phyloP scores from a whole-genome alignment of 2,797 vertebrate genomes.

The Diplodus puntazzo region DNA sequence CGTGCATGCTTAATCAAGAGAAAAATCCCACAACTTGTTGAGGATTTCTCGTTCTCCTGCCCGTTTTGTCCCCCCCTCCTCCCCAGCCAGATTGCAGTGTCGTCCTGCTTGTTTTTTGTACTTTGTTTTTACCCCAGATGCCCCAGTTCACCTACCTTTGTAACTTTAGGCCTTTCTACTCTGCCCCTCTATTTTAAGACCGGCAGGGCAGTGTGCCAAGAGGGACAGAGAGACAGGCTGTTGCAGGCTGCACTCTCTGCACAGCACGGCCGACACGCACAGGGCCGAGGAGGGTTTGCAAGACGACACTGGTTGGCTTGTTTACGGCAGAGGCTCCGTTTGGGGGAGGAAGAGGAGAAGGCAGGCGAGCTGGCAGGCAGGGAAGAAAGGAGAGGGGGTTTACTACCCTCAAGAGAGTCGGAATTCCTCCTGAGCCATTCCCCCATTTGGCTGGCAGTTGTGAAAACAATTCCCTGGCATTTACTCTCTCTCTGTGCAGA shows the following conservation, averaged over 20 bases:
- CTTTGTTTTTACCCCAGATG: constrained; percentile 18
- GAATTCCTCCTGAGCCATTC: constrained; percentile 86
- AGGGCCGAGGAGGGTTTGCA: constrained; percentile 65
- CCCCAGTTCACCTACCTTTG: constrained; percentile 65
- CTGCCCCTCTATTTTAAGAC: constrained; percentile 80
- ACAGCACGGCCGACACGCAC: constrained; percentile 40
- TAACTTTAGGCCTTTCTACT: constrained; percentile 69
- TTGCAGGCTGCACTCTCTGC: constrained; percentile 57
- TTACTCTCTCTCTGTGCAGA: constrained; percentile 79
- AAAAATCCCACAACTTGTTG: constrained; percentile 69
- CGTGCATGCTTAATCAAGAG: constrained; percentile 61
- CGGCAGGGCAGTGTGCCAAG: constrained; percentile 70
- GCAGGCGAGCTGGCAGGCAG: constrained; percentile 57
- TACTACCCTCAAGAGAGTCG: constrained; percentile 83
- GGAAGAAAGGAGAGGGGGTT: constrained; percentile 72
- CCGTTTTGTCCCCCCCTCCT: constrained; percentile 15
- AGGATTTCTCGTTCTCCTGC: constrained; percentile 63
- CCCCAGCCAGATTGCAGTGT: constrained; percentile 61
- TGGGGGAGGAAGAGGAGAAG: constrained; percentile 49
- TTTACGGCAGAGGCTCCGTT: constrained; percentile 76
- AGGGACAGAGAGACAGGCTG: constrained; percentile 63
- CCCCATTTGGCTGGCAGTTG: constrained; percentile 89
- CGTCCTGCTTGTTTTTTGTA: constrained; percentile 41
- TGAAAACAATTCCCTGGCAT: constrained; percentile 88
- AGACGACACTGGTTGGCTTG: constrained; percentile 74